These are phyloP conservation scores for Stichopus horrens DNA, from an alignment of 53 echinoderm and acorn worm species.

Conservation along the genomic window DNA sequence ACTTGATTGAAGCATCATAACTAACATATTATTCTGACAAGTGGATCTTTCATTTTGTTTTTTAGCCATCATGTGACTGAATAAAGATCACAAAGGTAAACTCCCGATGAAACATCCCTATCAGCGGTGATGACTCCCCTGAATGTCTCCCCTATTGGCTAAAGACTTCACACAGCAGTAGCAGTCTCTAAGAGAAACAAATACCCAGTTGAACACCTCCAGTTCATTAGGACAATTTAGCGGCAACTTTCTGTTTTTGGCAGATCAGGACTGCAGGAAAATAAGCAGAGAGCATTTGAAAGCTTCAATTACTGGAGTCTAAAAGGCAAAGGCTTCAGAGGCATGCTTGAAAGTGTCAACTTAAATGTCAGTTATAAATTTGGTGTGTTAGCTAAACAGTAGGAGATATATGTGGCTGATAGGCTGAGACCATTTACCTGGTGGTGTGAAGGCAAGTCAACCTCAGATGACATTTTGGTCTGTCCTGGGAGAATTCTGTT, in stretches of 20 bases:
- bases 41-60: too few relatives aligned
- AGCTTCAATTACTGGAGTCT: background rate
- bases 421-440: background rate
- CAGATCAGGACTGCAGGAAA: background rate
- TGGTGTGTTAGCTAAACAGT: conserved; percentile 25
- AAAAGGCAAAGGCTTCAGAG: background rate
- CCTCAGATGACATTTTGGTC: background rate
- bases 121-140: background rate
- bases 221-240: conserved; percentile 8
- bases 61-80: too few relatives aligned
- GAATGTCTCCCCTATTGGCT: background rate
- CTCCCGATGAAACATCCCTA: background rate
- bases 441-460: background rate
- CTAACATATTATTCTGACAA: too few relatives aligned
- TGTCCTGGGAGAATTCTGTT: background rate
- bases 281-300: background rate
- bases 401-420: conserved; percentile 9
- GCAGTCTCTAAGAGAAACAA: background rate
- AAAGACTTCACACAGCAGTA: background rate
- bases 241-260: background rate
- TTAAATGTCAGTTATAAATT: conserved; percentile 35
- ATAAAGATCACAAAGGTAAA: too few relatives aligned
- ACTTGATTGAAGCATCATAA: too few relatives aligned
- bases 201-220: background rate
- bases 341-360: conserved; percentile 14